Evolutionary conservation across 2,888 invertebrate species (phyloP).

Genomic region (Amblyteles armatorius): DNA sequence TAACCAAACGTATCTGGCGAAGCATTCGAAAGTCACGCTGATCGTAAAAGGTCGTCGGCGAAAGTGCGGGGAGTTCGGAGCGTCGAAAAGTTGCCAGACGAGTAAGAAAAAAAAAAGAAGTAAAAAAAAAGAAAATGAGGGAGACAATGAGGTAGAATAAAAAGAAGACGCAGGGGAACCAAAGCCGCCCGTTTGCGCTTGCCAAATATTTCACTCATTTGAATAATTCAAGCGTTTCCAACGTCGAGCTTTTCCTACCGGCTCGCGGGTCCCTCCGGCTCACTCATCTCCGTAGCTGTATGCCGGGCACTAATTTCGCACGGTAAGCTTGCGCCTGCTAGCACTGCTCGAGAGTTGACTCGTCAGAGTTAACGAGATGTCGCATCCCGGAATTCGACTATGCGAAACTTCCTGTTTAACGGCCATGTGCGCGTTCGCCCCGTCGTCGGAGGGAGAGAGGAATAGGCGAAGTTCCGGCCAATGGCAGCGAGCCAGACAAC

Average conservation of each 20-base stretch:
- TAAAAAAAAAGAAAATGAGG: constrained; percentile 9
- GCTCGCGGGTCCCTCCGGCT: constrained; percentile 10
- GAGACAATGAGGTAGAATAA: constrained; percentile 37
- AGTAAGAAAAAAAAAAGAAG: constrained; percentile 10
- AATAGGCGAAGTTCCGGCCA: constrained; percentile 50
- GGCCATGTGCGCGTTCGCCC: constrained; percentile 45
- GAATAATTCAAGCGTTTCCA: constrained; percentile 70
- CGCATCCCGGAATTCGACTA: constrained; percentile 63
- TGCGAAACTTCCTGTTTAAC: constrained; percentile 69
- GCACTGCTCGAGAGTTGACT: constrained; percentile 61
- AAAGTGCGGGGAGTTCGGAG: constrained; percentile 20
- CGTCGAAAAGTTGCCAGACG: constrained; percentile 53
- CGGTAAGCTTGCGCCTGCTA: constrained; percentile 50
- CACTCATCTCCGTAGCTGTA: constrained; percentile 34
- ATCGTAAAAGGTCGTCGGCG: constrained; percentile 37
- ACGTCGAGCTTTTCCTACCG: constrained; percentile 35
- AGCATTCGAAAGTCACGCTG: neutral
- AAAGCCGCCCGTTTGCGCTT: constrained; percentile 57
- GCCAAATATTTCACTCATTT: constrained; percentile 71
- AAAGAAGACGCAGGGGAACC: constrained; percentile 42
- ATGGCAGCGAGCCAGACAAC: constrained; percentile 66
- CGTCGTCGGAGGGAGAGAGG: neutral
- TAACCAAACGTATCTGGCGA: constrained; percentile 27
- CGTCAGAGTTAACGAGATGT: constrained; percentile 72
- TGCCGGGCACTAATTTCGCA: constrained; percentile 66